Percentiles rank a stretch among this genome's conserved stretches.
phyloP scores from a whole-genome alignment of 53 echinoderm and acorn worm species.

The Zoroaster sp. region DNA sequence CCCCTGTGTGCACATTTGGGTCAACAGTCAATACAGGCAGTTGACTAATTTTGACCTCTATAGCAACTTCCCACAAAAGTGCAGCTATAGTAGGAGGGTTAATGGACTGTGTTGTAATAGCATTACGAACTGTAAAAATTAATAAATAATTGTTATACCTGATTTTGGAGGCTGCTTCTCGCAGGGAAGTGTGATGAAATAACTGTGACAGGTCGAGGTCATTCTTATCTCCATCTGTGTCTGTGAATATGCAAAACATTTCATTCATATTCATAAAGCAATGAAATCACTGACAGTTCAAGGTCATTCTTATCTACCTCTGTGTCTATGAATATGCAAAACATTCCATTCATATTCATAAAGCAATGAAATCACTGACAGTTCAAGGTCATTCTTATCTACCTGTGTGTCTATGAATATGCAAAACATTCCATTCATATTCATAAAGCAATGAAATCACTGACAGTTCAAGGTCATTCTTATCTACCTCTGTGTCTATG shows the following conservation, averaged over 20 bases:
- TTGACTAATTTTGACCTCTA: too few species aligned
- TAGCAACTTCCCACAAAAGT: too few species aligned
- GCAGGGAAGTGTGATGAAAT: conserved; percentile 74
- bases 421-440: too few species aligned
- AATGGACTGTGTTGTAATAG: too few species aligned
- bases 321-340: neutral
- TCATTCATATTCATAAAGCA: neutral
- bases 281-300: too few species aligned
- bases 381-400: neutral
- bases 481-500: too few species aligned
- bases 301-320: neutral
- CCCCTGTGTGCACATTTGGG: too few species aligned
- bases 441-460: too few species aligned
- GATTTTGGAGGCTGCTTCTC: conserved; percentile 97
- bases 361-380: neutral
- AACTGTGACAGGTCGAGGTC: conserved; percentile 82
- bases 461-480: too few species aligned
- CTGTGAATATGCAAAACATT: neutral
- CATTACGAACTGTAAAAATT: neutral
- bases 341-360: neutral
- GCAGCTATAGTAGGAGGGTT: too few species aligned
- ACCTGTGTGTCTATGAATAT: neutral
- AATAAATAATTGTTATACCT: conserved; percentile 47
- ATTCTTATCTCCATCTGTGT: conserved; percentile 48
- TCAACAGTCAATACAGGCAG: too few species aligned